Base-by-base conservation (phyloP, 1,140 invertebrate genomes). In the Penaeus vannamei region DNA sequence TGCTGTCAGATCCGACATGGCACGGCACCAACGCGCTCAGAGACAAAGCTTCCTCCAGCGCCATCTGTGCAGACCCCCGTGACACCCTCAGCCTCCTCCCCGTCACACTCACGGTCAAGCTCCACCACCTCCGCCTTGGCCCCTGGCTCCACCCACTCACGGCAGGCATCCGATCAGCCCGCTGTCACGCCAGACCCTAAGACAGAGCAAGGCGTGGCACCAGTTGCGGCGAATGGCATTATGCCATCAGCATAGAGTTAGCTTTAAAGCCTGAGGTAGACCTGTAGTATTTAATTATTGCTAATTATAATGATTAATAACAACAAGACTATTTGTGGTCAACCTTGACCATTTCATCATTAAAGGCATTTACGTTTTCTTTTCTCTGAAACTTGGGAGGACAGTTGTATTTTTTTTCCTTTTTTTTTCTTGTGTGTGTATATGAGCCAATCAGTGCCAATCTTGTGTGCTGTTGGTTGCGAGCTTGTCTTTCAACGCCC, bases 21-120 rank as follows among this genome's bases (percentile, higher is more conserved):
- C 2, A 72, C 86, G 66, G 53, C 90, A 81, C 64, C 91, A 86
- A 90, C 90, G 61, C n/a, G 91, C 79, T 66, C 86, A 42, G 89
- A 90, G 79, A 83, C 91, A 62, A 90, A 91, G 72, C 76, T 91
- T 76, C 69, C 92, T 62, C 90, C 91, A 12, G 85, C 91, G 32
- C 89, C 91, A 1, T 91, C 91, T 14, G 85, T 91, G 12, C 86
- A 86, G 66, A 91, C 88, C 66, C 66, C 90, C 0, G 91, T 91
- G 42, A 89, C 90, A 4, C 90, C 91, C 14, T 82, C 87, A 23
- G 81, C 91, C 60, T 90, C 91, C 26, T 80, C 91, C 22, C 87
- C 91, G 12, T 84, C 90, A 20, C 90, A 90, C 80, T 90, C 90
- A 23, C 90, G 89, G 36, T 85, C 90, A 72, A 91, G 86, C 82